A percentile compares a stretch with the other conserved stretches of the same genome.
These are phyloP conservation scores for Acanthosoma haemorrhoidale DNA, from an alignment of 2,888 invertebrate species.

Conservation along the genomic window DNA sequence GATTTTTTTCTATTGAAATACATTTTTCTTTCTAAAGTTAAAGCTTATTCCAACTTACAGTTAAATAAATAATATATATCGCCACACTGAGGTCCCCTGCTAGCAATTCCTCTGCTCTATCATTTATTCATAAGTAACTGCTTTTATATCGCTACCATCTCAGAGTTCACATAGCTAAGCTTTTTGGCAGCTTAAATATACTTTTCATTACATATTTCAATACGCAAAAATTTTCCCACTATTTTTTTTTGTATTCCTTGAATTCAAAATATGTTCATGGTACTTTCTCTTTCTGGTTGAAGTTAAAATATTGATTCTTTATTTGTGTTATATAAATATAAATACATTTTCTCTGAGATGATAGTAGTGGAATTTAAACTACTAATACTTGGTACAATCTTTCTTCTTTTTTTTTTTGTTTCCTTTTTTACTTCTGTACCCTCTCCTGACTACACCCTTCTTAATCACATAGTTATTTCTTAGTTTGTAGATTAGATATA, in stretches of 20 bases:
- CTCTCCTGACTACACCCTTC: not conserved
- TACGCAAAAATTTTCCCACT: not conserved
- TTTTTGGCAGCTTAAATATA: not conserved
- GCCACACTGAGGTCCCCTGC: constrained; percentile 39
- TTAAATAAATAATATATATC: not conserved
- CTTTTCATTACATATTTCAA: not conserved
- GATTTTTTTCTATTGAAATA: too few species aligned
- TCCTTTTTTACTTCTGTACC: not conserved
- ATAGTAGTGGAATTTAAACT: not conserved
- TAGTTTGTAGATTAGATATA: not conserved
- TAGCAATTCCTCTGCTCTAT: constrained; percentile 40
- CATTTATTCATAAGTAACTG: constrained; percentile 26
- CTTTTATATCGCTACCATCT: constrained; percentile 24
- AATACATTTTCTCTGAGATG: not conserved
- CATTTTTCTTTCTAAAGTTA: too few species aligned
- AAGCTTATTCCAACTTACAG: not conserved
- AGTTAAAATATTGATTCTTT: not conserved
- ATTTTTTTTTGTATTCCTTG: not conserved
- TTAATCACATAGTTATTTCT: not conserved
- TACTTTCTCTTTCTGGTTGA: not conserved
- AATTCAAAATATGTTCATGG: not conserved
- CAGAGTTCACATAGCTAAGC: constrained; percentile 11
- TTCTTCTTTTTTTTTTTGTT: too few species aligned
- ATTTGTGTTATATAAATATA: not conserved
- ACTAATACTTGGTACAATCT: too few species aligned